phyloP scores from a whole-genome alignment of 2,888 invertebrate genomes.

The Meganola albula region DNA sequence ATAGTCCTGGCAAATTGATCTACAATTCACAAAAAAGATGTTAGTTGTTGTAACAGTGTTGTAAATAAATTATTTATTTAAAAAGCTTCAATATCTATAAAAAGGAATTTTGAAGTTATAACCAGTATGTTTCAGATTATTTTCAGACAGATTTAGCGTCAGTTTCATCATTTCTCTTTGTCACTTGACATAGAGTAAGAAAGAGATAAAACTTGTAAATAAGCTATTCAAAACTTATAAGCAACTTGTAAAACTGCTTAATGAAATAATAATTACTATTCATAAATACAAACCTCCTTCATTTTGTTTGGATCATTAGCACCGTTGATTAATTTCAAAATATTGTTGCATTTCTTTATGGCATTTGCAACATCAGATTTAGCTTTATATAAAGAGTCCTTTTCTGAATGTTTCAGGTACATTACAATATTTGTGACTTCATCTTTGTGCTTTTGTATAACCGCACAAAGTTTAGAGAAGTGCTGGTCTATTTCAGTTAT shows the following conservation, averaged over 20 bases:
- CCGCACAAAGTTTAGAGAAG: constrained; percentile 69
- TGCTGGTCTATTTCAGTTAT: constrained; percentile 64
- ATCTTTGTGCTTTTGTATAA: constrained; percentile 72
- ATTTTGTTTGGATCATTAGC: constrained; percentile 36
- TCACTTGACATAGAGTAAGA: too few species aligned
- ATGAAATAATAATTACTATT: too few species aligned
- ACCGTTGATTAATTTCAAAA: constrained; percentile 33
- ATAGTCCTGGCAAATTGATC: constrained; percentile 48
- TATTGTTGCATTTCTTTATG: constrained; percentile 43
- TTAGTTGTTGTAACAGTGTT: background rate
- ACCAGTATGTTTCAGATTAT: too few species aligned
- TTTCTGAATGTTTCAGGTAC: constrained; percentile 45
- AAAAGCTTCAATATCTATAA: too few species aligned
- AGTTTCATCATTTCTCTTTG: too few species aligned
- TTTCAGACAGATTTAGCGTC: too few species aligned
- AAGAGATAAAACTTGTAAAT: too few species aligned
- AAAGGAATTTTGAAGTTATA: too few species aligned
- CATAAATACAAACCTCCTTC: constrained; percentile 42
- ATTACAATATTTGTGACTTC: constrained; percentile 52
- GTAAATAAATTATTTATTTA: background rate
- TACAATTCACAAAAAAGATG: constrained; percentile 22
- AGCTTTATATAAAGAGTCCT: constrained; percentile 44
- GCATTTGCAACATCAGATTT: constrained; percentile 42
- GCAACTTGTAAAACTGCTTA: too few species aligned
- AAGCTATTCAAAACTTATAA: too few species aligned